Evolutionary conservation across 2,113 vertebrate species (phyloP).

Genomic region (Fregetta grallaria): DNA sequence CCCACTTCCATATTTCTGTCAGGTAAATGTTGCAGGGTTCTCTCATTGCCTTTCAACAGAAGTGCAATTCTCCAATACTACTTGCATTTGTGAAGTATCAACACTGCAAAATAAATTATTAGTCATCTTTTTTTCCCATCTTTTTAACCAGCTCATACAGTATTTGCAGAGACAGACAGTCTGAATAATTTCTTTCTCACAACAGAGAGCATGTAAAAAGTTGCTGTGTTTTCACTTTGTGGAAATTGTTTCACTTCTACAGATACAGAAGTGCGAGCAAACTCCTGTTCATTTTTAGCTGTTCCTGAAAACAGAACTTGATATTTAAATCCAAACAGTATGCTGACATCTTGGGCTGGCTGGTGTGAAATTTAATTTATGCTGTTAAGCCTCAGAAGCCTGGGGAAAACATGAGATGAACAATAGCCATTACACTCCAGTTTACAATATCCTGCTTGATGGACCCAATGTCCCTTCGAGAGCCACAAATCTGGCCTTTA

Average conservation of each 20-base stretch:
- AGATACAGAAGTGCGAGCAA: background rate
- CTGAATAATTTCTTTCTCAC: slow-evolving; percentile 53
- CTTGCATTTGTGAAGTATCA: background rate
- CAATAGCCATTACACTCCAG: slow-evolving; percentile 18
- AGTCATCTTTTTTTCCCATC: background rate
- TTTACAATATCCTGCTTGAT: background rate
- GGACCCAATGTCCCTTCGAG: background rate
- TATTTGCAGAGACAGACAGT: slow-evolving; percentile 18
- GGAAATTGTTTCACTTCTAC: background rate
- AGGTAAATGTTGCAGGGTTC: background rate
- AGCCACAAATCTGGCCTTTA: background rate
- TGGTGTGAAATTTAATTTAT: slow-evolving; percentile 62
- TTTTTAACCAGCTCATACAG: background rate
- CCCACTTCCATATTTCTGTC: background rate
- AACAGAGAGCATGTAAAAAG: background rate
- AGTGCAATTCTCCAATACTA: background rate
- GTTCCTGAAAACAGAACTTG: slow-evolving; percentile 12
- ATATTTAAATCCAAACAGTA: slow-evolving; percentile 58
- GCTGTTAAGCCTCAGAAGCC: slow-evolving; percentile 44
- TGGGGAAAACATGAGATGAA: slow-evolving; percentile 47
- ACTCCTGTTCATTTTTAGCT: background rate
- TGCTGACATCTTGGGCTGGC: slow-evolving; percentile 43
- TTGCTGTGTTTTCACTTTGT: slow-evolving; percentile 3
- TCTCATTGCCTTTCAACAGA: background rate
- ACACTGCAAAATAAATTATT: background rate